phyloP scores from a whole-genome alignment of 2,888 invertebrate genomes.

The Conchocele bisecta region DNA sequence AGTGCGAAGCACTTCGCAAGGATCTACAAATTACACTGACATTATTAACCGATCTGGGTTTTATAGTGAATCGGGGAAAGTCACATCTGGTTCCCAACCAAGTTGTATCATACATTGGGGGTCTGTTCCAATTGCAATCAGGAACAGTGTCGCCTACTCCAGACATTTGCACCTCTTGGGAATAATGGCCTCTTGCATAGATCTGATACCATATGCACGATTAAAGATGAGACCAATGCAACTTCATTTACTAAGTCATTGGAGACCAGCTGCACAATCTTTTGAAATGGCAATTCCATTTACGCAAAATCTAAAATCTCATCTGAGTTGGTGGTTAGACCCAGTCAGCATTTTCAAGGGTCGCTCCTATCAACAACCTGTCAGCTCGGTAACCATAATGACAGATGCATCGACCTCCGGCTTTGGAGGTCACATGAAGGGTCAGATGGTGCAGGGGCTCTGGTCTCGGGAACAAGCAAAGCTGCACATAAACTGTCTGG shows the following conservation, averaged over 20 bases:
- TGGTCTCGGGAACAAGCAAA: constrained; percentile 3
- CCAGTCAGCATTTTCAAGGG: constrained; percentile 5
- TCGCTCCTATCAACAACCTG: no score
- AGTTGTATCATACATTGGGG: neutral
- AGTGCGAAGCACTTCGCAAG: neutral
- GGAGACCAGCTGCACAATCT: neutral
- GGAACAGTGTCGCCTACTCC: neutral
- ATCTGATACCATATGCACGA: neutral
- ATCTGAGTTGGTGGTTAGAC: constrained; percentile 9
- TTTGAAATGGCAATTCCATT: constrained; percentile 6
- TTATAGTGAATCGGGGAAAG: constrained; percentile 3
- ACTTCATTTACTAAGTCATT: constrained; percentile 8
- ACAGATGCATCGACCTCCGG: neutral
- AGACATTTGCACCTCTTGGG: neutral
- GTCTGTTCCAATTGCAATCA: neutral
- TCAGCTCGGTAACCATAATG: no score
- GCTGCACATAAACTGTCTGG: constrained; percentile 36
- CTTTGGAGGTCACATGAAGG: constrained; percentile 21
- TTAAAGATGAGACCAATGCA: constrained; percentile 22
- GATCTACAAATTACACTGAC: constrained; percentile 1
- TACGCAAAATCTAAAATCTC: neutral
- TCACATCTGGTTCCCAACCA: neutral
- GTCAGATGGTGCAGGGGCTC: constrained; percentile 7
- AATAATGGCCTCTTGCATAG: neutral
- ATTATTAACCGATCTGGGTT: constrained; percentile 16